Percentiles rank a stretch among this genome's conserved stretches.
Conservation (phyloP, 2,888 invertebrate genomes). For the Pharmacophagus antenor region DNA sequence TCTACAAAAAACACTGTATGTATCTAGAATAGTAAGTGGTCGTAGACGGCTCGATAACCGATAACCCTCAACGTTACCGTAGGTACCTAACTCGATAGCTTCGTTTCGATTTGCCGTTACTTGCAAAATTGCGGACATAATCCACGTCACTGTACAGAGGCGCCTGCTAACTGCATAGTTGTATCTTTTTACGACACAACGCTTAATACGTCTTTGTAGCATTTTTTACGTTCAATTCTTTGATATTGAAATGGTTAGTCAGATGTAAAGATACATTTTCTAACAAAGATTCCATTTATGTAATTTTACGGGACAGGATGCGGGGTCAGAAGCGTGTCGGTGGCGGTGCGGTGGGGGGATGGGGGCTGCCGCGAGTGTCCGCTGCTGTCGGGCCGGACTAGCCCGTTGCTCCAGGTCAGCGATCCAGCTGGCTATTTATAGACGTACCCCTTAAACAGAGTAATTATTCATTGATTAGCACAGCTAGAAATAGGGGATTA, state of each 20-base stretch:
- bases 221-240: conserved; percentile 7
- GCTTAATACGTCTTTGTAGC: conserved; percentile 1
- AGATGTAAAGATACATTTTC: conserved; percentile 47
- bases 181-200: conserved; percentile 27
- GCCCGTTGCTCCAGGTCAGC: conserved; percentile 81
- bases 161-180: conserved; percentile 29
- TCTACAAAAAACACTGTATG: conserved; percentile 36
- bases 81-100: conserved; percentile 61
- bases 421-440: conserved; percentile 81
- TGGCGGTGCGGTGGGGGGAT: conserved; percentile 41
- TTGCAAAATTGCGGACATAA: conserved; percentile 67
- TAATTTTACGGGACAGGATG: conserved; percentile 73
- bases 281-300: conserved; percentile 62
- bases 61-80: conserved; percentile 67
- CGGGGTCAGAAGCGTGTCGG: conserved; percentile 68
- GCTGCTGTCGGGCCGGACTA: conserved; percentile 77
- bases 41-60: conserved; percentile 60
- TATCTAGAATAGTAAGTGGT: conserved; percentile 37
- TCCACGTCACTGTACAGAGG: conserved; percentile 50
- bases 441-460: conserved; percentile 81
- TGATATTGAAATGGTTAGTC: conserved; percentile 18
- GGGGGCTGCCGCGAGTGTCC: conserved; percentile 52
- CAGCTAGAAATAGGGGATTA: conserved; percentile 80
- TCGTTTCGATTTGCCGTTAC: conserved; percentile 69
- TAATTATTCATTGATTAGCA: conserved; percentile 82